Base-by-base conservation (phyloP, 2,888 invertebrate genomes). In the Monochamus alternatus region DNA sequence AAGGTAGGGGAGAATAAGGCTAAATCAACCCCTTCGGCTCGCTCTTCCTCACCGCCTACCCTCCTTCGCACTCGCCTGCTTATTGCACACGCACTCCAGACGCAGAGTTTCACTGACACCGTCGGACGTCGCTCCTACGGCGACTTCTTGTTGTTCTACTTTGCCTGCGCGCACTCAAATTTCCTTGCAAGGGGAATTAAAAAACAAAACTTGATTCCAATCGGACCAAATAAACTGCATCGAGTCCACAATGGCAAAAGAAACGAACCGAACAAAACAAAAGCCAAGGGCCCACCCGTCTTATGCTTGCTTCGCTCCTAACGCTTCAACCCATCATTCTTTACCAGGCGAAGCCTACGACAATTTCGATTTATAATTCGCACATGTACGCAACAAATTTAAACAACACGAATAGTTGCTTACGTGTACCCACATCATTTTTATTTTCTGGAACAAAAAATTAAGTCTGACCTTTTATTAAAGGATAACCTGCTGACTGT, bases 1-100 rank as follows among this genome's bases (percentile, higher is more conserved):
- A 91, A 90, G 91, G 91, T 91, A 90, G 87, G 89, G 80, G 67
- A 65, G 58, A 71, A 62, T 52, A 71, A 63, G 71, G 71, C 62
- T 51, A 63, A 63, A 63, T 32, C 62, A 63, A 59, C 75, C 47
- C 59, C 75, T 52, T 55, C 55, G 55, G 55, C 7, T 55, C 55
- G 55, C 30, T 62, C 59, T 47, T 52, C 65, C 51, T 47, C 60
- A 51, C 74, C 62, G 59, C 74, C 63, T 38, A 73, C 65, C 32
- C 73, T 59, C 47, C 73, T 59, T 62, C 67, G 60, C 67, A 67
- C 62, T 47, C 44, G 68, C 43, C 59, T 60, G 38, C 67, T 66
- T 74, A 66, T 65, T 73, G 69, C 69, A 69, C 72, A 65, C 72
- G 63, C 72, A 72, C 72, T 62, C 47, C 73, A 67, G 67, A 74